phyloP scores from a whole-genome alignment of 2,797 vertebrate genomes.

The Pangasius sanitwongsei region DNA sequence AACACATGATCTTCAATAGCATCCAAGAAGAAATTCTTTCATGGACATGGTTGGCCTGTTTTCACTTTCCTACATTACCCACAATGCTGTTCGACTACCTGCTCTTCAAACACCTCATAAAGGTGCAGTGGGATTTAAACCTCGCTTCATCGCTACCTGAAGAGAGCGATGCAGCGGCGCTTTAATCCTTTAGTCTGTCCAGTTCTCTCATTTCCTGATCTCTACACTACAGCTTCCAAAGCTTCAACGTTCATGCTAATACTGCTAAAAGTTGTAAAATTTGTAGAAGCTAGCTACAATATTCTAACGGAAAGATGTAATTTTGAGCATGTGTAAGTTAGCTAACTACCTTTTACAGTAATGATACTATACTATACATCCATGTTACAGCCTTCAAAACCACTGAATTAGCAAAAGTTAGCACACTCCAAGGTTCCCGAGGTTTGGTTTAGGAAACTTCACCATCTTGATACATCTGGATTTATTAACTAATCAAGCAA shows the following conservation, averaged over 20 bases:
- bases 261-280: too few relatives aligned
- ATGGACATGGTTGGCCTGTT: background rate
- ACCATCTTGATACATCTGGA: background rate
- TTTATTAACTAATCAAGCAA: background rate
- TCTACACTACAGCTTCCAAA: background rate
- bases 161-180: background rate
- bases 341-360: background rate
- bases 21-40: background rate
- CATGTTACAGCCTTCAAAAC: background rate
- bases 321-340: background rate
- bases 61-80: background rate
- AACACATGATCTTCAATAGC: constrained; percentile 12
- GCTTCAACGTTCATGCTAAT: background rate
- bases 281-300: background rate
- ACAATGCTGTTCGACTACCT: background rate
- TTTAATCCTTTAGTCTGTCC: background rate
- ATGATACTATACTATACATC: background rate
- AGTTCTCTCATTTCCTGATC: background rate
- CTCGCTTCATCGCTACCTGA: background rate
- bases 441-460: background rate
- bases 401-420: background rate
- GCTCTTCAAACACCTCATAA: too few relatives aligned
- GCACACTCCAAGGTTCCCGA: background rate
- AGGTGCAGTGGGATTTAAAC: background rate
- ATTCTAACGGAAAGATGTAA: background rate